These are phyloP conservation scores for Actinostola sp. DNA, from an alignment of 92 coral and sea anemone genomes.

Conservation along the genomic window DNA sequence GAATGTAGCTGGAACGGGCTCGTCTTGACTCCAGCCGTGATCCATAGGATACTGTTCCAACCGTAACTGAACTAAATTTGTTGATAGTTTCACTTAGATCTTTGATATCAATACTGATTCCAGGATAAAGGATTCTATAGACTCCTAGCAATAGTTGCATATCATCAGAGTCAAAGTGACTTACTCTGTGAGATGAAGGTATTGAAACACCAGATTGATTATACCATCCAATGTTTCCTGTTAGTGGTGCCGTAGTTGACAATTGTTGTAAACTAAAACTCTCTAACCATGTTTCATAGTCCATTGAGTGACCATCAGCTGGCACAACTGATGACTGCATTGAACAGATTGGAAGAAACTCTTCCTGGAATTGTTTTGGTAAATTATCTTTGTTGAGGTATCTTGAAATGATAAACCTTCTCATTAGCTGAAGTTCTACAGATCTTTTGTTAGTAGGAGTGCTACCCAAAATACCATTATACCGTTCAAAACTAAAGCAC, in stretches of 20 bases:
- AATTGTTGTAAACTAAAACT: not conserved
- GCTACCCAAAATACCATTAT: slow-evolving; percentile 57
- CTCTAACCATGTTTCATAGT: not conserved
- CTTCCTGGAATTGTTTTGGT: not conserved
- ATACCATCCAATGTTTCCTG: slow-evolving; percentile 50
- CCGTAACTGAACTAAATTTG: slow-evolving; percentile 50
- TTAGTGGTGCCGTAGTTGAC: not conserved
- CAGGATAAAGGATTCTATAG: slow-evolving; percentile 52
- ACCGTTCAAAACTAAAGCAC: no score
- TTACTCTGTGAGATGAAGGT: slow-evolving; percentile 43
- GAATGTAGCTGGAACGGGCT: slow-evolving; percentile 47
- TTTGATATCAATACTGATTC: slow-evolving; percentile 14
- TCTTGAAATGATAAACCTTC: slow-evolving; percentile 13
- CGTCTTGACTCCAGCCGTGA: slow-evolving; percentile 63
- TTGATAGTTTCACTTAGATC: slow-evolving; percentile 47
- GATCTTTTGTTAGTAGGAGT: slow-evolving; percentile 20
- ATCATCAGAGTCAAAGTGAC: slow-evolving; percentile 55
- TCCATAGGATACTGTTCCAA: slow-evolving; percentile 49
- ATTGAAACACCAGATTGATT: slow-evolving; percentile 21
- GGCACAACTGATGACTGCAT: no score
- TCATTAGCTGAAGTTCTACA: slow-evolving; percentile 14
- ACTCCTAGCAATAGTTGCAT: slow-evolving; percentile 33
- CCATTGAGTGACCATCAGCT: not conserved
- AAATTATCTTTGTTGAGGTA: not conserved
- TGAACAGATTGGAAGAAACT: slow-evolving; percentile 5